Evolutionary conservation across 2,888 invertebrate species (phyloP), one percentile per base, ranked within the genome.

Genomic region (Cephus nigrinus): DNA sequence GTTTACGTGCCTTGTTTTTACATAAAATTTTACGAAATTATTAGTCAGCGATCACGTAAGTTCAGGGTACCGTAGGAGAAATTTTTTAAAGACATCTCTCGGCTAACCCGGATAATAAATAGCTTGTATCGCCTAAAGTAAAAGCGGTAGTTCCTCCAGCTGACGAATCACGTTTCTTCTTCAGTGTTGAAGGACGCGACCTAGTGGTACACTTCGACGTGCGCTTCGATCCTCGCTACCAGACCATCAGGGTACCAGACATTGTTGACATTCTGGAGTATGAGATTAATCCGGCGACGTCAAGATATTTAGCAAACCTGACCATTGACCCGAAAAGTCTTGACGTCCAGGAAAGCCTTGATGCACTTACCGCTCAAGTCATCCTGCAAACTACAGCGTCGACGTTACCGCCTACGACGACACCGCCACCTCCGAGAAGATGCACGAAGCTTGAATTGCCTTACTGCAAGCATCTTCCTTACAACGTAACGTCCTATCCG

Each of bases 141-240:
- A 55, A 55, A 55, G 55, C 55, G 55, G 55, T 55, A 55, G 23
- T 55, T 55, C 23, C 55, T 55, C 55, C 55, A 55, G 55, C 55
- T 55, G 55, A 55, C 55, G 55, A 55, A 55, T 55, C 55, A 55
- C 9, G 55, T 55, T 55, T 55, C 55, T 55, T 55, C 83, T 82
- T 15, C 90, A 96, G 95, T 40, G 93, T 93, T 78, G 95, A 95
- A 86, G 94, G 94, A 69, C 94, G 95, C 78, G 96, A 96, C 80
- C 93, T 97, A 76, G 94, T 96, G 74, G 96, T 98, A 0, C 97
- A 97, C 89, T 97, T 98, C 89, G 97, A 97, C 88, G 93, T 97
- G 76, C 95, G 95, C 77, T 96, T 98, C 86, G 96, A 97, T 92
- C 96, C 97, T 0, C 94, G 95, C 80, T 93, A 94, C 84, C 94